Evolutionary conservation across 2,797 vertebrate species (phyloP).

Genomic region (Mus spretus): DNA sequence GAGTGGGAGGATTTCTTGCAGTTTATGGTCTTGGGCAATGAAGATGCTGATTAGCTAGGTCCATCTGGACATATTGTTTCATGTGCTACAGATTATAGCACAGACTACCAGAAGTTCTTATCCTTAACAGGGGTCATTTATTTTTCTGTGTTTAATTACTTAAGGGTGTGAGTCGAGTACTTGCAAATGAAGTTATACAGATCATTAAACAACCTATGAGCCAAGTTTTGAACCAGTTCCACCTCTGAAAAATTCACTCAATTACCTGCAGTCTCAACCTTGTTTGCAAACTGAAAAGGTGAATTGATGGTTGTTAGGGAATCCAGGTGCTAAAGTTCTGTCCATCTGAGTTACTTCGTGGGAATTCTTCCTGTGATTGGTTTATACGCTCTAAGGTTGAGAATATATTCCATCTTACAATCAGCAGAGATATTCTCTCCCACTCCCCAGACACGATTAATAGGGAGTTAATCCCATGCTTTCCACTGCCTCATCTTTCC

Average conservation of each 20-base stretch:
- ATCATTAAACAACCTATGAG: slow-evolving; percentile 1
- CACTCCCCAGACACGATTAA: slow-evolving; percentile 8
- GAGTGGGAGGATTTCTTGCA: not conserved
- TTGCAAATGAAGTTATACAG: not conserved
- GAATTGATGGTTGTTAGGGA: slow-evolving; percentile 22
- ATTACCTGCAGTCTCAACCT: slow-evolving; percentile 20
- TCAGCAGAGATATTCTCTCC: not conserved
- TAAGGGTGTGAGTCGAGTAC: not conserved
- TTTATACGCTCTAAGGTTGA: not conserved
- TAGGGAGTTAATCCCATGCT: not conserved
- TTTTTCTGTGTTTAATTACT: slow-evolving; percentile 18
- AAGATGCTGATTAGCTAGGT: not conserved
- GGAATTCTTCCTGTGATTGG: not conserved
- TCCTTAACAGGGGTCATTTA: slow-evolving; percentile 7
- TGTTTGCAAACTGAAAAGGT: slow-evolving; percentile 42
- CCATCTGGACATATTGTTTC: not conserved
- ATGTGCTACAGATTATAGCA: not conserved
- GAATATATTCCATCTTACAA: not conserved
- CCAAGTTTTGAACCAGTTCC: slow-evolving; percentile 6
- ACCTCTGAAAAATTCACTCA: not conserved
- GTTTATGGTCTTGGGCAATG: not conserved
- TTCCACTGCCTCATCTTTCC: not conserved
- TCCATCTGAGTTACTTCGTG: slow-evolving; percentile 42
- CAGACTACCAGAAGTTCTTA: not conserved
- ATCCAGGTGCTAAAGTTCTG: slow-evolving; percentile 1